Base-by-base conservation (phyloP, 2,888 invertebrate genomes). In the Syrphus vitripennis region DNA sequence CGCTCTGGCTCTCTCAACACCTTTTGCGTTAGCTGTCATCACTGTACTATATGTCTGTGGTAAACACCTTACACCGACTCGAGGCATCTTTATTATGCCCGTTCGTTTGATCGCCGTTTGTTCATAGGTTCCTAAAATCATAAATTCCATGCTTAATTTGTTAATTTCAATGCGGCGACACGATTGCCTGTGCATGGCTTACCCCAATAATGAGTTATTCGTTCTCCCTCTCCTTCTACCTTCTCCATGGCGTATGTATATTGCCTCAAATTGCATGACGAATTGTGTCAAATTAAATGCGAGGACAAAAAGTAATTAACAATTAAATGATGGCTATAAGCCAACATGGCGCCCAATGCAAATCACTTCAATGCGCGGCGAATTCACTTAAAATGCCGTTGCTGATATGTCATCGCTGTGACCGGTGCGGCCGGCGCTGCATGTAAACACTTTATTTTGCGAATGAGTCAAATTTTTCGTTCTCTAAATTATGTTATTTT, bases 241-340 rank as follows among this genome's bases (percentile, higher is more conserved):
- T 61, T 16, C 53, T 53, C 40, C 19, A 16, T n/a, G n/a, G n/a
- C n/a, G n/a, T n/a, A n/a, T n/a, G n/a, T 16, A 31, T 12, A 61
- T 31, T 59, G 31, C 21, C 53, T 55, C 50, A 63, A 80, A 70
- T 71, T 59, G 82, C 71, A 70, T 74, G 79, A 83, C 83, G 72
- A 83, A 83, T 79, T 83, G 79, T 82, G 86, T 82, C 86, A 82
- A 86, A 86, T 82, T 69, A 50, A 45, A 82, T 42, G 69, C 63
- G 77, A 82, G 74, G 77, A 37, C 57, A 65, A 57, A 69, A 78
- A 50, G 72, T 82, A 86, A 86, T 82, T 86, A 86, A 78, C 76
- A 76, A 50, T 75, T 34, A 76, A 84, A 80, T 59, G 57, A 45
- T 34, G 70, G 53, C 50, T 61, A 55, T 69, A 48, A 71, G 74